Percentiles rank a stretch among this genome's conserved stretches.
Evolutionary conservation across 2,113 vertebrate genomes (phyloP).

Genomic region (Anhinga rufa): DNA sequence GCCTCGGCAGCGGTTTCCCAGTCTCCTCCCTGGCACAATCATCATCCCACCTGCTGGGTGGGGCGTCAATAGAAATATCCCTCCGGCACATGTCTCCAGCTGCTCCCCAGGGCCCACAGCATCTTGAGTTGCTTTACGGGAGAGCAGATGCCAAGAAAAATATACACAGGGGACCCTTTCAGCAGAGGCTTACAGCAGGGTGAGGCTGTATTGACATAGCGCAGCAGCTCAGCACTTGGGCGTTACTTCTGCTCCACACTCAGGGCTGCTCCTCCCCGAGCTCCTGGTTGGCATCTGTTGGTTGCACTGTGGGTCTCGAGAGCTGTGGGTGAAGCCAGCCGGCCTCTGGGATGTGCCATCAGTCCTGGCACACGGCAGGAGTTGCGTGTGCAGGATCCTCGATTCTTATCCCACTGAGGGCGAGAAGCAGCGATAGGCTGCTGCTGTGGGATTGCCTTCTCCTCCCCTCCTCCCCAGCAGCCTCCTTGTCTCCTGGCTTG

Average conservation of each 20-base stretch:
- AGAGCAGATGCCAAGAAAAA: background rate
- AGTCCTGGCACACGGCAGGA: background rate
- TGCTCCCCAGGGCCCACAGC: background rate
- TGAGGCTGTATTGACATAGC: background rate
- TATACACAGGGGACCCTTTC: background rate
- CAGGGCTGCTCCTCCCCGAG: background rate
- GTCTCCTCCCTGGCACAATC: background rate
- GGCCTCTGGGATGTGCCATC: background rate
- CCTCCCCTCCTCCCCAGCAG: background rate
- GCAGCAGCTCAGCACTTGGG: background rate
- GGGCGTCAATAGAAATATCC: background rate
- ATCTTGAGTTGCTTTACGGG: background rate
- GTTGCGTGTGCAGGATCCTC: background rate
- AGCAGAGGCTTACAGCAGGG: background rate
- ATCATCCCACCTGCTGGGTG: background rate
- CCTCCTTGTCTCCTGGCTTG: background rate
- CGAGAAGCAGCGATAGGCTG: background rate
- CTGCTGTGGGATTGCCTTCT: background rate
- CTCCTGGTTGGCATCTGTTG: background rate
- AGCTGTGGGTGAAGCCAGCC: background rate
- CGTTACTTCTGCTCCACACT: rapidly evolving
- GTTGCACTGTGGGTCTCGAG: background rate
- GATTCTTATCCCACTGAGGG: background rate
- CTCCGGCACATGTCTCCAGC: background rate
- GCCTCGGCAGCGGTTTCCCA: background rate